A percentile compares a stretch with the other conserved stretches of the same genome.
phyloP scores from a whole-genome alignment of 2,113 vertebrate genomes.

The Takifugu flavidus region DNA sequence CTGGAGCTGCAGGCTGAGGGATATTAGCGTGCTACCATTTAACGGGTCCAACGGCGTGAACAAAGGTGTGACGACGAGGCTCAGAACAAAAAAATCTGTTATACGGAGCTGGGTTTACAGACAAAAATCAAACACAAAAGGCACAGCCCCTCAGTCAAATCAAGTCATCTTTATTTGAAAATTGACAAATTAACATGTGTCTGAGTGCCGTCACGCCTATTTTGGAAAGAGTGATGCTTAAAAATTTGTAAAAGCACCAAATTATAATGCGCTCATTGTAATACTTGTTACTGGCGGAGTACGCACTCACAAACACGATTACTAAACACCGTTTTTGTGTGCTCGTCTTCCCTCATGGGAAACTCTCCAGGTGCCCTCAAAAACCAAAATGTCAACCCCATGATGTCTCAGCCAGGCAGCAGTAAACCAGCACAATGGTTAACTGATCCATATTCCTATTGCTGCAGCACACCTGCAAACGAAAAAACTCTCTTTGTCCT shows the following conservation, averaged over 20 bases:
- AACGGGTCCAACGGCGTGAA: no score
- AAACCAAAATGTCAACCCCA: conserved; percentile 58
- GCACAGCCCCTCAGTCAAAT: conserved; percentile 23
- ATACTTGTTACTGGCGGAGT: background rate
- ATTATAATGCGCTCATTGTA: conserved; percentile 8
- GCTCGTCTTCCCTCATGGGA: conserved; percentile 51
- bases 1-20: no score
- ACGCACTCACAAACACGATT: background rate
- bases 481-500: conserved; percentile 48
- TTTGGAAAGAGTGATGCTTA: conserved; percentile 45
- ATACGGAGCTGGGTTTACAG: background rate
- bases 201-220: conserved; percentile 31
- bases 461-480: conserved; percentile 72
- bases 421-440: conserved; percentile 75
- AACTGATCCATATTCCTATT: conserved; percentile 74
- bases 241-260: conserved; percentile 5
- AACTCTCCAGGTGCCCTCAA: conserved; percentile 76
- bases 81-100: no score
- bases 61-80: no score
- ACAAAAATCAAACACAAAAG: conserved; percentile 3
- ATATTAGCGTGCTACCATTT: no score
- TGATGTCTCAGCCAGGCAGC: conserved; percentile 58
- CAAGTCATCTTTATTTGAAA: conserved; percentile 69
- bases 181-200: conserved; percentile 40
- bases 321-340: background rate